A percentile compares a stretch with the other conserved stretches of the same genome.
phyloP scores from a whole-genome alignment of 2,888 invertebrate genomes.

The Pandemis corylana region DNA sequence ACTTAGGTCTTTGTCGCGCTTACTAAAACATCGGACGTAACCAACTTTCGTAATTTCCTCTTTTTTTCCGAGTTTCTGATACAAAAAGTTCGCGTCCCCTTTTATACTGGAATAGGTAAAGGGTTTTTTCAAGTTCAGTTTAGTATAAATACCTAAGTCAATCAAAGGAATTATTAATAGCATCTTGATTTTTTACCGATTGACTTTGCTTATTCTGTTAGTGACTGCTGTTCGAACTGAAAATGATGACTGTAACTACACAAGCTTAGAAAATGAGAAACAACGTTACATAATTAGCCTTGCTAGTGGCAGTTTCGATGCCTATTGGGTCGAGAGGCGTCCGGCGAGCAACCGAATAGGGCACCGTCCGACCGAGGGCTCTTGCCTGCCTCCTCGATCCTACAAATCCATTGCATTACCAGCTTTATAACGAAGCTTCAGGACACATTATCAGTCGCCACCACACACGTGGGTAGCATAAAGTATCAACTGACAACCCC shows the following conservation, averaged over 20 bases:
- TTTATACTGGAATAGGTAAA: background rate
- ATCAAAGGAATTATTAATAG: background rate
- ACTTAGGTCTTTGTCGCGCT: background rate
- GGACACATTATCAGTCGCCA: constrained; percentile 21
- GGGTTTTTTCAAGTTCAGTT: background rate
- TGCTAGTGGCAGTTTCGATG: constrained; percentile 30
- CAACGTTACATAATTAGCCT: constrained; percentile 31
- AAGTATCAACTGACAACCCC: constrained; percentile 46
- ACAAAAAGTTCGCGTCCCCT: background rate
- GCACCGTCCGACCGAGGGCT: constrained; percentile 67
- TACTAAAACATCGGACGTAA: constrained; percentile 3
- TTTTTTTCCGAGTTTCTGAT: constrained; percentile 3
- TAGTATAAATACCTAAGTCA: background rate
- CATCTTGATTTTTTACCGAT: background rate
- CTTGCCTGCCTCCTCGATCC: constrained; percentile 65
- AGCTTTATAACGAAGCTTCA: constrained; percentile 20
- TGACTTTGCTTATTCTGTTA: background rate
- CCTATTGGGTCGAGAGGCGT: constrained; percentile 69
- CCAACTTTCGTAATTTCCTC: constrained; percentile 6
- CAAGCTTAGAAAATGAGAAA: constrained; percentile 7
- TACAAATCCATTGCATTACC: constrained; percentile 27
- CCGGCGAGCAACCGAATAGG: constrained; percentile 51
- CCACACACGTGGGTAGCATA: constrained; percentile 47
- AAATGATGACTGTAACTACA: background rate
- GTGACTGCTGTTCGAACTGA: background rate